Conservation (phyloP, 2,797 vertebrate species). For the Chloroceryle inda region DNA sequence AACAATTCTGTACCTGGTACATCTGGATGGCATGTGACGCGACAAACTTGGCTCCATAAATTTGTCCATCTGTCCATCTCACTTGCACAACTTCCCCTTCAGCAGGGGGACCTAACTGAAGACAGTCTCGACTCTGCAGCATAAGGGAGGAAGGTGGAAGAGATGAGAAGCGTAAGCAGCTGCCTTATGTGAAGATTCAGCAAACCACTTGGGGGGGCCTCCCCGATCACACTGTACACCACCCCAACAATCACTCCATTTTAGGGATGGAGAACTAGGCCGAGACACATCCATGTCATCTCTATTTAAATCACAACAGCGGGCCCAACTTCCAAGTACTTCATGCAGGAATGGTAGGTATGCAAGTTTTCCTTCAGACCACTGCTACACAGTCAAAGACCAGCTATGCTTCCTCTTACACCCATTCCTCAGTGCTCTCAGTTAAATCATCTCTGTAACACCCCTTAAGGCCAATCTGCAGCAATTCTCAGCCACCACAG, state of each 20-base stretch:
- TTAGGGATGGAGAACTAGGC: background rate
- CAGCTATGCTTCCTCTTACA: background rate
- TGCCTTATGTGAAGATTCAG: background rate
- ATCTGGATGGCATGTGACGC: conserved; percentile 94
- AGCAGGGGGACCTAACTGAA: conserved; percentile 88
- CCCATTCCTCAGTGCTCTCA: background rate
- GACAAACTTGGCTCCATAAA: conserved; percentile 95
- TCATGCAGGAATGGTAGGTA: background rate
- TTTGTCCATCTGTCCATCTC: conserved; percentile 94
- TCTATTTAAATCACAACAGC: background rate
- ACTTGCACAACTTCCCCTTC: conserved; percentile 91
- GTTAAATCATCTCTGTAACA: background rate
- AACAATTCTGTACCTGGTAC: conserved; percentile 87
- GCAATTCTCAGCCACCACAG: background rate
- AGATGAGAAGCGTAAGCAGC: background rate
- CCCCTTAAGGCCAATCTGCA: background rate
- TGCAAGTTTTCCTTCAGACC: background rate
- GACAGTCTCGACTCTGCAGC: conserved; percentile 91
- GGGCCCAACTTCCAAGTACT: background rate
- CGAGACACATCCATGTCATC: background rate
- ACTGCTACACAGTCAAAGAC: background rate
- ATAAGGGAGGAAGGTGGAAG: background rate
- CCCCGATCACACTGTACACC: background rate
- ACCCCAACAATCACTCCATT: background rate
- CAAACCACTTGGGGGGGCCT: background rate